These are phyloP conservation scores for Meteorus cinctellus DNA, from an alignment of 2,888 invertebrate genomes.

Conservation along the genomic window DNA sequence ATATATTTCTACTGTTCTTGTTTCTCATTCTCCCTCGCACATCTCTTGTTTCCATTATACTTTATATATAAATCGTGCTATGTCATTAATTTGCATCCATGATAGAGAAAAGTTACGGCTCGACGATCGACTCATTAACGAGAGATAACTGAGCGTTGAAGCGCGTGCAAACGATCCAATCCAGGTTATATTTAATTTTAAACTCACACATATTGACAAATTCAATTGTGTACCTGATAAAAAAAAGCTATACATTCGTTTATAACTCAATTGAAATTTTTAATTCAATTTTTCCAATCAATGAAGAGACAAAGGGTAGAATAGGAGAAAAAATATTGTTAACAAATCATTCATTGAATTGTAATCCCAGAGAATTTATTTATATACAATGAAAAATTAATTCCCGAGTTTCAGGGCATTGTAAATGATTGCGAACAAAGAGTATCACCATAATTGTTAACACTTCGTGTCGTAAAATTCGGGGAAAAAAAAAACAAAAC, in stretches of 20 bases:
- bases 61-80: constrained; percentile 29
- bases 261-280: constrained; percentile 17
- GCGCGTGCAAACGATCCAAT: constrained; percentile 3
- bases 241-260: constrained; percentile 55
- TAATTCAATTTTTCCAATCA: not conserved
- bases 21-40: constrained; percentile 26
- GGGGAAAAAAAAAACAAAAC: too few relatives aligned
- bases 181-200: constrained; percentile 53
- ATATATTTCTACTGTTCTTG: not conserved
- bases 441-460: too few relatives aligned
- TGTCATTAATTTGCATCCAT: constrained; percentile 56
- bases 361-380: too few relatives aligned
- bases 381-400: too few relatives aligned
- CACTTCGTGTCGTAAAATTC: too few relatives aligned
- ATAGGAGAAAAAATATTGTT: too few relatives aligned
- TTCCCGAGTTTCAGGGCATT: too few relatives aligned
- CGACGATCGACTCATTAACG: constrained; percentile 58
- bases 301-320: not conserved
- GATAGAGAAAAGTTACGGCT: constrained; percentile 53
- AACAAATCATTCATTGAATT: too few relatives aligned
- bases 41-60: constrained; percentile 34
- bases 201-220: constrained; percentile 59
- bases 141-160: constrained; percentile 49
- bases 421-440: too few relatives aligned
- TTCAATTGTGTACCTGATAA: constrained; percentile 54